Evolutionary conservation across 2,797 vertebrate genomes (phyloP).

Genomic region (Tarsius wallacei): DNA sequence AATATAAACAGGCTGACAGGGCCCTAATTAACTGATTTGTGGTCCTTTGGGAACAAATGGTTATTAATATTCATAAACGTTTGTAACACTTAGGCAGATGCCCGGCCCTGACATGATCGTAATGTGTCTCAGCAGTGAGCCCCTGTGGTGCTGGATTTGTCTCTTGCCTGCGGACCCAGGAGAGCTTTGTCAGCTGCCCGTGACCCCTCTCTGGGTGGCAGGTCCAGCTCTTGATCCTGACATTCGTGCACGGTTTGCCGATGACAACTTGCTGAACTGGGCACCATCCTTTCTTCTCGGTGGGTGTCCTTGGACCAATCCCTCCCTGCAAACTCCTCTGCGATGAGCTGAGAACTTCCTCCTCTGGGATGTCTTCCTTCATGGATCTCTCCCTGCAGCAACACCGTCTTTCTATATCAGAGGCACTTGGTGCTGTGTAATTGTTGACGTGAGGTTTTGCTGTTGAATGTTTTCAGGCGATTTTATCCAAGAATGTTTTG

Average conservation of each 20-base stretch:
- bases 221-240: neutral
- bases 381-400: neutral
- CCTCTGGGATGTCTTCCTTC: constrained; percentile 34
- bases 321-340: neutral
- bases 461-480: neutral
- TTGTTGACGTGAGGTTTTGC: neutral
- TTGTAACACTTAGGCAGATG: constrained; percentile 83
- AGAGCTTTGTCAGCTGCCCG: neutral
- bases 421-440: rapidly evolving
- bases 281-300: neutral
- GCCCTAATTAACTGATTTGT: constrained; percentile 89
- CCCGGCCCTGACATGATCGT: constrained; percentile 81
- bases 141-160: constrained; percentile 1
- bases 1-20: constrained; percentile 88
- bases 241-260: neutral
- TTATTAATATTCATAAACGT: constrained; percentile 90
- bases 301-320: neutral
- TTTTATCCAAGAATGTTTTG: constrained; percentile 45
- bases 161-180: neutral
- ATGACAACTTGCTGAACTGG: neutral
- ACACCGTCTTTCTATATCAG: rapidly evolving
- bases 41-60: constrained; percentile 87
- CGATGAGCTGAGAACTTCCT: neutral
- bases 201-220: neutral
- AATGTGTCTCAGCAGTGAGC: neutral